Percentiles rank a stretch among this genome's conserved stretches.
These are phyloP conservation scores for Rhagoletis zephyria DNA, from an alignment of 1,140 invertebrate genomes.

Conservation along the genomic window DNA sequence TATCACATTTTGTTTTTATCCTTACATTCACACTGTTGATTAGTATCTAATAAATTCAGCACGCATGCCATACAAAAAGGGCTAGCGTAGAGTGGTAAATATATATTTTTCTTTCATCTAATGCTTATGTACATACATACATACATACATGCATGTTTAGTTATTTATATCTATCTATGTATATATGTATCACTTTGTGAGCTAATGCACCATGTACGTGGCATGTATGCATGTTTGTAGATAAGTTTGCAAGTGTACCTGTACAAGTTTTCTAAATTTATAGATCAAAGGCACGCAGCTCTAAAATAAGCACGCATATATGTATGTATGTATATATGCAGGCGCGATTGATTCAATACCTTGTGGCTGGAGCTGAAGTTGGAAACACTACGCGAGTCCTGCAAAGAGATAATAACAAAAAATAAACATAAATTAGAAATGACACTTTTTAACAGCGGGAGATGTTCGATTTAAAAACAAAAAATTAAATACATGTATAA, in stretches of 20 bases:
- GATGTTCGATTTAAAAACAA: too few species aligned
- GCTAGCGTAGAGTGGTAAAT: not conserved
- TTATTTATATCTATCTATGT: not conserved
- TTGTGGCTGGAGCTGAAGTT: not conserved
- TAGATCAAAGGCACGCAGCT: conserved; percentile 37
- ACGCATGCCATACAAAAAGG: not conserved
- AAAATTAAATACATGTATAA: too few species aligned
- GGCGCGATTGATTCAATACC: not conserved
- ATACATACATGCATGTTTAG: not conserved
- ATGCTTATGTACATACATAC: not conserved
- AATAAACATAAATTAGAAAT: not conserved
- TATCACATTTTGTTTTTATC: too few species aligned
- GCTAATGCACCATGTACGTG: not conserved
- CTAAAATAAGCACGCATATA: not conserved
- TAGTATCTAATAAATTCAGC: conserved; percentile 1
- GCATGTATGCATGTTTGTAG: too few species aligned
- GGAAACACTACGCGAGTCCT: not conserved
- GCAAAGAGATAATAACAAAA: not conserved
- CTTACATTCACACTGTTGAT: too few species aligned
- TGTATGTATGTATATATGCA: not conserved
- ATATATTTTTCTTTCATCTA: too few species aligned
- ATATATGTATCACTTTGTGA: not conserved
- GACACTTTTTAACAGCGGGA: too few species aligned
- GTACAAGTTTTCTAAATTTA: conserved; percentile 23
- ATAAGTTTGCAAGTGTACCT: not conserved